phyloP scores from a whole-genome alignment of 1,140 invertebrate species.

The Eumeta japonica region DNA sequence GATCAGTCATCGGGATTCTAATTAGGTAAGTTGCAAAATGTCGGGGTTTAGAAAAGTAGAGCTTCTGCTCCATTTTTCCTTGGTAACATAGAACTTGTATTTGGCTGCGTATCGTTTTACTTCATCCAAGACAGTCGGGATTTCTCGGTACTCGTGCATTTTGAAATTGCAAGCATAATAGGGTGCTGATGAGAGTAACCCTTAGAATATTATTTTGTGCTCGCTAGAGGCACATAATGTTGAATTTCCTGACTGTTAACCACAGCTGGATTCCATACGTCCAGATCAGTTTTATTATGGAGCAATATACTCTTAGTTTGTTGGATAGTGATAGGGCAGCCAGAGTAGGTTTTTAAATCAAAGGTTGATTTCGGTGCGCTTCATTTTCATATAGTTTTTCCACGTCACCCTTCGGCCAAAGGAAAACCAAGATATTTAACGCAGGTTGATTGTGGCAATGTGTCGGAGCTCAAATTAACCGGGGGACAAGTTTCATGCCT shows the following conservation, averaged over 20 bases:
- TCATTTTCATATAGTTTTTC: not conserved
- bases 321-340: conserved; percentile 1
- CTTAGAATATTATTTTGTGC: conserved; percentile 5
- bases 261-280: too few relatives aligned
- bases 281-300: conserved; percentile 1
- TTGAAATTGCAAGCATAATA: too few relatives aligned
- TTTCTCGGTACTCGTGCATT: too few relatives aligned
- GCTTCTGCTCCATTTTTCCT: too few relatives aligned
- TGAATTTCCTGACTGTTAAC: conserved; percentile 2
- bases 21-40: too few relatives aligned
- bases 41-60: too few relatives aligned
- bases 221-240: conserved; percentile 1
- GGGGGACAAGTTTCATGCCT: conserved; percentile 4
- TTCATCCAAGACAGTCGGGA: too few relatives aligned
- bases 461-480: not conserved
- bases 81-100: too few relatives aligned
- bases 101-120: too few relatives aligned
- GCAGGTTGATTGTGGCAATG: conserved; percentile 2
- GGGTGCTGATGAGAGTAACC: too few relatives aligned
- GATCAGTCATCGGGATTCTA: too few relatives aligned
- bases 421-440: conserved; percentile 3
- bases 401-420: conserved; percentile 1
- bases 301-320: conserved; percentile 5
- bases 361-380: not conserved
- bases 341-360: conserved; percentile 3